phyloP scores from a whole-genome alignment of 2,113 vertebrate genomes.

The Cyanoramphus novaezelandiae region DNA sequence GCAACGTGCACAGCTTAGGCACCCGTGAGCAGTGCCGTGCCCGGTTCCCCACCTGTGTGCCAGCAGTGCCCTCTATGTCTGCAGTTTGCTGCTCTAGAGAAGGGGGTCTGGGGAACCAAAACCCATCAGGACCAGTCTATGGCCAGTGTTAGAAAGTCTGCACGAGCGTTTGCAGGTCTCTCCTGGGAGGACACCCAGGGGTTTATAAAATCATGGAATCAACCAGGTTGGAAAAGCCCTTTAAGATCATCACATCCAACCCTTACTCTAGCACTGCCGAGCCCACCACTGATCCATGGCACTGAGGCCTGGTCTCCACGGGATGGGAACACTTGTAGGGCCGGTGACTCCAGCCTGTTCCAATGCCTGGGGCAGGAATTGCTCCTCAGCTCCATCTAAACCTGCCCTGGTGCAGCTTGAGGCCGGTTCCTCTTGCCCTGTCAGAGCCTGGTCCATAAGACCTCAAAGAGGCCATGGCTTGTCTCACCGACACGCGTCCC shows the following conservation, averaged over 20 bases:
- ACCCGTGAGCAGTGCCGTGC: fast-evolving
- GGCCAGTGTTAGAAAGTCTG: not conserved
- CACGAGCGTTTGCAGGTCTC: fast-evolving
- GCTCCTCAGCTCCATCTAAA: not conserved
- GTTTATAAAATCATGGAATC: not conserved
- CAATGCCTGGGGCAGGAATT: not conserved
- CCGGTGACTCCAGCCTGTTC: not conserved
- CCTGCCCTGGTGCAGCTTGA: not conserved
- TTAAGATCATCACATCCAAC: not conserved
- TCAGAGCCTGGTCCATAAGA: not conserved
- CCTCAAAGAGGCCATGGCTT: fast-evolving
- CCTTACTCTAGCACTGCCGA: not conserved
- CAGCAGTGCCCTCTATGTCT: fast-evolving
- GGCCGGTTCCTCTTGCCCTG: not conserved
- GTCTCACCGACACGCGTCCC: not conserved
- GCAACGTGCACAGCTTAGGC: not conserved
- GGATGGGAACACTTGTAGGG: not conserved
- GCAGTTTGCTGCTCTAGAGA: not conserved
- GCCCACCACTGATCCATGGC: not conserved
- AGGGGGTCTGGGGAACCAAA: not conserved
- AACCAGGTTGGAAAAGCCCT: not conserved
- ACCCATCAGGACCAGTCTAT: not conserved
- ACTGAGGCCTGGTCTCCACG: not conserved
- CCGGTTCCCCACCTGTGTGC: not conserved
- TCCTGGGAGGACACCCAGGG: fast-evolving